These are phyloP conservation scores for Asteroscopus sphinx DNA, from an alignment of 2,888 invertebrate genomes.

Conservation along the genomic window DNA sequence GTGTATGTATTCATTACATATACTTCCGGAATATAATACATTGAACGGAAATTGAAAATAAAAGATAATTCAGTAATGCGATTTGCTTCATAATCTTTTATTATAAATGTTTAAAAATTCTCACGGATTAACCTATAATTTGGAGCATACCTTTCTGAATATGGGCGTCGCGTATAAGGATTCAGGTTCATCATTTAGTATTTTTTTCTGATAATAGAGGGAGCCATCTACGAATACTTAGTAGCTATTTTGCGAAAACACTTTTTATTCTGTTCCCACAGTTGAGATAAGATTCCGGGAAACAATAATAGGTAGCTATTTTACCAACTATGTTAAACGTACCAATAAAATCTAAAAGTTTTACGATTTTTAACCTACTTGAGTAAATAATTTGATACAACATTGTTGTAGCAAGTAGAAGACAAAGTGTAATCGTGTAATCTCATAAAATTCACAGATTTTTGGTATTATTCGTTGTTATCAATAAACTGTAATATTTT, in stretches of 20 bases:
- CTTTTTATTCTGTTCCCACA: slow-evolving; percentile 57
- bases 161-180: slow-evolving; percentile 5
- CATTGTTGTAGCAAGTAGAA: slow-evolving; percentile 12
- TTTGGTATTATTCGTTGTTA: too few relatives aligned
- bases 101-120: slow-evolving; percentile 18
- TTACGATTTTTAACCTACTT: slow-evolving; percentile 15
- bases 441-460: too few relatives aligned
- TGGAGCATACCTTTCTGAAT: slow-evolving; percentile 22
- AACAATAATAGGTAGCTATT: slow-evolving; percentile 46
- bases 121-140: slow-evolving; percentile 30
- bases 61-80: too few relatives aligned
- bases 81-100: not conserved
- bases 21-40: too few relatives aligned
- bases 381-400: slow-evolving; percentile 21
- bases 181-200: slow-evolving; percentile 24
- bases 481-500: too few relatives aligned
- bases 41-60: too few relatives aligned
- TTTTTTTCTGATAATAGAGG: slow-evolving; percentile 34
- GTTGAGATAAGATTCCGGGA: slow-evolving; percentile 55
- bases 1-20: too few relatives aligned
- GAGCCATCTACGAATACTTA: slow-evolving; percentile 26
- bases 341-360: slow-evolving; percentile 13
- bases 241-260: slow-evolving; percentile 53
- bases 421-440: too few relatives aligned
- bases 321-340: slow-evolving; percentile 30